phyloP scores from a whole-genome alignment of 2,888 invertebrate genomes.

The Heliconius ismenius region DNA sequence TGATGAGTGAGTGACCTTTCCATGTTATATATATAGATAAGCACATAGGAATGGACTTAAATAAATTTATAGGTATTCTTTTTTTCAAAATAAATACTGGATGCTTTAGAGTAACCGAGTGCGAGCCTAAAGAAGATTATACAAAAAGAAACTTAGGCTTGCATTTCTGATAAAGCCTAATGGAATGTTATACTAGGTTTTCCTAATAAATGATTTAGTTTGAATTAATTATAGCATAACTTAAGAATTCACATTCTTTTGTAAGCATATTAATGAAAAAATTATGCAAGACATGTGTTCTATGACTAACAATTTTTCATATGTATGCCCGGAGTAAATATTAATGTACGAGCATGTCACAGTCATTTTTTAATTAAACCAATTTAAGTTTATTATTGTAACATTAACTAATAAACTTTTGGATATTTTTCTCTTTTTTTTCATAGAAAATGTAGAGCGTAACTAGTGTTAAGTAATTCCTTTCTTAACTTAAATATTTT shows the following conservation, averaged over 20 bases:
- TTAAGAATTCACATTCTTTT: background rate
- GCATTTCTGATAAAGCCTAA: no score
- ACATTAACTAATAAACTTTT: background rate
- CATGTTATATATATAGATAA: no score
- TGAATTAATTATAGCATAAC: background rate
- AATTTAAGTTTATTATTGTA: background rate
- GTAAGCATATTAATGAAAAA: background rate
- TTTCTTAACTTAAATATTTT: background rate
- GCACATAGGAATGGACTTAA: constrained; percentile 51
- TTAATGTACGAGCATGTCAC: background rate
- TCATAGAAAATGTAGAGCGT: background rate
- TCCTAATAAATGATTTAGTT: background rate
- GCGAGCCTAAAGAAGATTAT: no score
- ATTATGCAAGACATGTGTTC: background rate
- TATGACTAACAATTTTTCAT: constrained; percentile 24
- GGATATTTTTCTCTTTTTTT: background rate
- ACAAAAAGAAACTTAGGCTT: no score
- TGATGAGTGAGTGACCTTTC: no score
- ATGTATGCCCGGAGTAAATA: background rate
- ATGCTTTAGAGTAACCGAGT: no score
- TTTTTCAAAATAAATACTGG: constrained; percentile 42
- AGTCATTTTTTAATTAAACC: background rate
- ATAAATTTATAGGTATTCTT: constrained; percentile 50
- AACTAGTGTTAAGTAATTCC: background rate
- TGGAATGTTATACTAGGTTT: no score